Conservation (phyloP, 2,797 vertebrate species). For the Sphenopsis melanotis region DNA sequence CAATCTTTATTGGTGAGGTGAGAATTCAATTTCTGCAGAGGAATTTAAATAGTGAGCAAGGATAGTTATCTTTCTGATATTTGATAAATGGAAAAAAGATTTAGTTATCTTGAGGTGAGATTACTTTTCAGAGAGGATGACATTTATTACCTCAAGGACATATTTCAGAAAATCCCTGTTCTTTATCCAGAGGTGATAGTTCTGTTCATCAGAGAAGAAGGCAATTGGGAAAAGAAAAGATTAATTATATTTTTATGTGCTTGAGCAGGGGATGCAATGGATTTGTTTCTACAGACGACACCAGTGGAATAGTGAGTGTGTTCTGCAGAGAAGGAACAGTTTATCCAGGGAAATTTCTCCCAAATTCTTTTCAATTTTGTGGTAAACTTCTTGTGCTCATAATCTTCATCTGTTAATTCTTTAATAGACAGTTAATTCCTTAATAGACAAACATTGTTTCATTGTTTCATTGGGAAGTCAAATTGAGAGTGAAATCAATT, state of each 20-base stretch:
- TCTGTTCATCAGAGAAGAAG: constrained; percentile 30
- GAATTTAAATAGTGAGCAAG: constrained; percentile 46
- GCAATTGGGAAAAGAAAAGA: constrained; percentile 39
- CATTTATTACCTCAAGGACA: constrained; percentile 58
- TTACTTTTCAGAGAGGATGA: constrained; percentile 58
- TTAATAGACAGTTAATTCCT: neutral
- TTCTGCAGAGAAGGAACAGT: neutral
- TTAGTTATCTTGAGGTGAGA: constrained; percentile 59
- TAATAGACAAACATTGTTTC: neutral
- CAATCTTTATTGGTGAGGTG: neutral
- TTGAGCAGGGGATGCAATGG: neutral
- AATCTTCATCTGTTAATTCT: neutral
- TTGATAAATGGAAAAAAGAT: constrained; percentile 63
- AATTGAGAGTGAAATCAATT: neutral
- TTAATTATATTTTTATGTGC: constrained; percentile 34
- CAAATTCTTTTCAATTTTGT: neutral
- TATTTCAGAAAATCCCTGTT: constrained; percentile 49
- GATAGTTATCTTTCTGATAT: constrained; percentile 35
- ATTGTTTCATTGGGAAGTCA: neutral
- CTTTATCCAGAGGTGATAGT: constrained; percentile 37
- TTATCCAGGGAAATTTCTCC: neutral
- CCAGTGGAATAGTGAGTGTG: neutral
- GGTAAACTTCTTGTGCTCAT: neutral
- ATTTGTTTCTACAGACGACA: constrained; percentile 15
- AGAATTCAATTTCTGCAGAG: constrained; percentile 36